Evolutionary conservation across 2,113 vertebrate genomes (phyloP), one percentile per base, ranked within the genome.

Genomic region (Channa argus): DNA sequence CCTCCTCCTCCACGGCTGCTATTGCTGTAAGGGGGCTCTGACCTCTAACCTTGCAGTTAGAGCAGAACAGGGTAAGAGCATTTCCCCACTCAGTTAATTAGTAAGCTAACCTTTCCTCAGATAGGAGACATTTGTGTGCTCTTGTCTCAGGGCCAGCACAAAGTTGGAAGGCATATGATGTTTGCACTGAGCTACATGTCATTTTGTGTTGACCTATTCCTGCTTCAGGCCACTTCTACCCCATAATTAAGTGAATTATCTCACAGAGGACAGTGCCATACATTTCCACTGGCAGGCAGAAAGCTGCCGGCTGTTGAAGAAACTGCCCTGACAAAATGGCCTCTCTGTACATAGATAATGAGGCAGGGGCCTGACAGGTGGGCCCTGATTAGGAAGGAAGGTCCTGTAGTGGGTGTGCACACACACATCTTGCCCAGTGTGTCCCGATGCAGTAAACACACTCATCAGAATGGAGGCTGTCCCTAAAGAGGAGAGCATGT

Each of bases 171-270:
- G 36, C 4, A 9, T 58, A 37, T 37, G 79, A 77, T 71, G 68
- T 65, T 2, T 14, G 53, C 59, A 4, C 63, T 63, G 59, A 79
- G 86, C 70, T 77, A 34, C 76, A 44, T 74, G 80, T 85, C 84
- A 79, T 75, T 55, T 72, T 63, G 64, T 72, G 81, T 84, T 90
- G 88, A 91, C 85, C 89, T 74, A 71, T 61, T 70, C 68, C 80
- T 73, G 77, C 82, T 77, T 44, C 60, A 8, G 63, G 78, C 91
- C 66, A 74, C 59, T 74, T 74, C 92, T 79, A 93, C 92, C 84
- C 94, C 92, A 92, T 97, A 96, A 98, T 98, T 97, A 98, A 98
- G 95, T 97, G 96, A 98, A 96, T 97, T 94, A 93, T 97, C 95
- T 95, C 91, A 89, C 92, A 92, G 93, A 89, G 90, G 95, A 95